Conservation (phyloP, 2,797 vertebrate genomes). For the Uromys caudimaculatus region DNA sequence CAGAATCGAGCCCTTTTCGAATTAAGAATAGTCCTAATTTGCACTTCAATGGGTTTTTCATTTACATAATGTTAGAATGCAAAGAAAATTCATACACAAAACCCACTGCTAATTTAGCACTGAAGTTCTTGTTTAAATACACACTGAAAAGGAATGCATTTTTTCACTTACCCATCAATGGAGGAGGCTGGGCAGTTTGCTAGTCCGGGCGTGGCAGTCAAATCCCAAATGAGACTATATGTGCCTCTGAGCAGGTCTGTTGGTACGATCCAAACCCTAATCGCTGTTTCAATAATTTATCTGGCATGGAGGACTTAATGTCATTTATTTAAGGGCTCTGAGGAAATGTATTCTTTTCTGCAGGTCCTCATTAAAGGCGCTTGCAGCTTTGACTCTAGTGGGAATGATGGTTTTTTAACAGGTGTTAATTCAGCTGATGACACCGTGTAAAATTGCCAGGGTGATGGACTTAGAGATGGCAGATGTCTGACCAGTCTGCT, state of each 20-base stretch:
- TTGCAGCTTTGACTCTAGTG: constrained; percentile 56
- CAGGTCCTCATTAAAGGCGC: background rate
- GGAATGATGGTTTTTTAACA: constrained; percentile 57
- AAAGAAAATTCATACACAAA: constrained; percentile 79
- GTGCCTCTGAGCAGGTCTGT: constrained; percentile 35
- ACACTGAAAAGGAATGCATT: background rate
- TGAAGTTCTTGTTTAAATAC: constrained; percentile 64
- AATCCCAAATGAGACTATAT: background rate
- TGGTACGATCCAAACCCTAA: constrained; percentile 38
- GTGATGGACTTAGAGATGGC: constrained; percentile 27
- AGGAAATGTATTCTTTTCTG: constrained; percentile 63
- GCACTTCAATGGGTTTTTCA: constrained; percentile 75
- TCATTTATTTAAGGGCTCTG: constrained; percentile 58
- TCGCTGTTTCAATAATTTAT: constrained; percentile 64
- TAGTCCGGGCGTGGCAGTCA: background rate
- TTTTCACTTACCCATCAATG: background rate
- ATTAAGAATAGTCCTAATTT: constrained; percentile 80
- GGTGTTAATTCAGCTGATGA: constrained; percentile 64
- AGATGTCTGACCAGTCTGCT: background rate
- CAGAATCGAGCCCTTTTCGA: constrained; percentile 71
- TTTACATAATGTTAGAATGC: constrained; percentile 79
- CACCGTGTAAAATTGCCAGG: constrained; percentile 6
- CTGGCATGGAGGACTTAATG: constrained; percentile 58
- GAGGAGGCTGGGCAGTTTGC: background rate
- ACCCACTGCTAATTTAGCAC: constrained; percentile 67